Percentiles rank a stretch among this genome's conserved stretches.
These are phyloP conservation scores for Neomicropteryx cornuta DNA, from an alignment of 1,140 invertebrate species.

Conservation along the genomic window DNA sequence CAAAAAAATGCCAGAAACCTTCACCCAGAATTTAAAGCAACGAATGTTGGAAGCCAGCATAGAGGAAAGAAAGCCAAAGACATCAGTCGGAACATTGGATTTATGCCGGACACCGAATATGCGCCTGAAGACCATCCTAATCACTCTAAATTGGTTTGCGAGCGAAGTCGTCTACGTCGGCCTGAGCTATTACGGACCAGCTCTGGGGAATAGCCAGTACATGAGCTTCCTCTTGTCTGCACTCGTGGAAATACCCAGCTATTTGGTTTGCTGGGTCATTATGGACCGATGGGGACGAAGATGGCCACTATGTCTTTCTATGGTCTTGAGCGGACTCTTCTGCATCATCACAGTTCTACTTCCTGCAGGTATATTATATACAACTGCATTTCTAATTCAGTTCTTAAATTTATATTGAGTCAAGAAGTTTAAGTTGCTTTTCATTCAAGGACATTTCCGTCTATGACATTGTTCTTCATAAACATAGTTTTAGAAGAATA, in stretches of 20 bases:
- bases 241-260: constrained; percentile 75
- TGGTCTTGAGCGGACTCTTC: constrained; percentile 70
- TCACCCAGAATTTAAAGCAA: constrained; percentile 59
- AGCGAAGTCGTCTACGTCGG: constrained; percentile 78
- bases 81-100: constrained; percentile 54
- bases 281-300: constrained; percentile 74
- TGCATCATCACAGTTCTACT: constrained; percentile 74
- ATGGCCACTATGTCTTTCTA: constrained; percentile 73
- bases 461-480: no score
- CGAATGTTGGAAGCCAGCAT: constrained; percentile 55
- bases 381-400: not conserved
- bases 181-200: constrained; percentile 76
- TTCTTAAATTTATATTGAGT: no score
- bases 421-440: no score
- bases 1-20: constrained; percentile 59
- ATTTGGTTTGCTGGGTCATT: constrained; percentile 69
- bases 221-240: constrained; percentile 77
- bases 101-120: constrained; percentile 78
- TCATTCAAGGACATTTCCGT: no score
- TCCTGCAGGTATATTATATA: constrained; percentile 54
- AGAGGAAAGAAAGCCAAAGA: constrained; percentile 47
- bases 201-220: constrained; percentile 72
- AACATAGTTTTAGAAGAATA: no score
- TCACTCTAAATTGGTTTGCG: constrained; percentile 58
- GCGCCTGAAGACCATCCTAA: constrained; percentile 58